phyloP scores from a whole-genome alignment of 2,888 invertebrate genomes.

The Polydrusus tereticollis region DNA sequence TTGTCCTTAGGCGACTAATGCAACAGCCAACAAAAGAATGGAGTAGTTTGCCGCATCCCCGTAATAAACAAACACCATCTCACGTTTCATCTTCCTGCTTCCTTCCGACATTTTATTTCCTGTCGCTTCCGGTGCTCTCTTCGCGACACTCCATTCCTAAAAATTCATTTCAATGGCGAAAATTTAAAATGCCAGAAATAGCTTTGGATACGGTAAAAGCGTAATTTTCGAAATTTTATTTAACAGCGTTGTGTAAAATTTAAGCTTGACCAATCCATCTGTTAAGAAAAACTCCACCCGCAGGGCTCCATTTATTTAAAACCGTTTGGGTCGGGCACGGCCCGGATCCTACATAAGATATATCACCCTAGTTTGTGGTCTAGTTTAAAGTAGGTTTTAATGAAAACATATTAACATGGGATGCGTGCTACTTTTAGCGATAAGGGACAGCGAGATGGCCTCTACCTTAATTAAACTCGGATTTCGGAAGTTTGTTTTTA shows the following conservation, averaged over 20 bases:
- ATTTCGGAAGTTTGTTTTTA: conserved; percentile 1
- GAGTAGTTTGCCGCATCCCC: conserved; percentile 31
- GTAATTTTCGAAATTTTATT: no score
- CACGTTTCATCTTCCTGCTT: conserved; percentile 42
- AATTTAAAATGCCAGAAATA: background rate
- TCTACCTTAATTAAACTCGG: conserved; percentile 23
- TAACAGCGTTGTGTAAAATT: no score
- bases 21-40: conserved; percentile 12
- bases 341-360: conserved; percentile 36
- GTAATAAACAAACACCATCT: conserved; percentile 45
- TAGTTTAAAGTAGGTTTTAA: conserved; percentile 44
- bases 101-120: conserved; percentile 44
- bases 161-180: conserved; percentile 4
- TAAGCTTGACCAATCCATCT: background rate
- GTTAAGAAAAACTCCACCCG: background rate
- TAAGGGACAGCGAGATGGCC: conserved; percentile 17
- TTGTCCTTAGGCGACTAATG: conserved; percentile 9
- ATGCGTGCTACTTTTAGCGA: conserved; percentile 25
- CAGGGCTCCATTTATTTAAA: conserved; percentile 25
- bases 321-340: conserved; percentile 16
- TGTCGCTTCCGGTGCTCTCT: conserved; percentile 23
- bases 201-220: no score
- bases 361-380: conserved; percentile 37
- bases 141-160: conserved; percentile 14
- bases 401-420: conserved; percentile 47